Conservation (phyloP, 2,888 invertebrate species). For the Phasia obesa region DNA sequence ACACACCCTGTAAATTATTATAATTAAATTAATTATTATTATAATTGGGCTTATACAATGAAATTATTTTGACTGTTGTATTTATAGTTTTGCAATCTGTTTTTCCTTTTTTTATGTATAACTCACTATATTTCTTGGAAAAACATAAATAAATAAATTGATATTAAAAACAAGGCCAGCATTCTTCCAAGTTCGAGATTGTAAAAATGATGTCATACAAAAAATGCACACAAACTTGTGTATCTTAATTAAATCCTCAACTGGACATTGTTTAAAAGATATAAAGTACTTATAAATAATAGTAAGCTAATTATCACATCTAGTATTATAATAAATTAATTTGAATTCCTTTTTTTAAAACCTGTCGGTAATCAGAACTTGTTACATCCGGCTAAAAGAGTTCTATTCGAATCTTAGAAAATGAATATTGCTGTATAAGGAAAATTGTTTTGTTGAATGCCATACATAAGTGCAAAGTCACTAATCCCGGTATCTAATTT, state of each 20-base stretch:
- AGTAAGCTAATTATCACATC: not conserved
- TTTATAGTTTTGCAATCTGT: not conserved
- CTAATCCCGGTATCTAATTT: slow-evolving; percentile 43
- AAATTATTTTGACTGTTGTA: slow-evolving; percentile 17
- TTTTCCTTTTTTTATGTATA: slow-evolving; percentile 23
- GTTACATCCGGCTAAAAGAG: slow-evolving; percentile 23
- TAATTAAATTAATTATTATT: too few relatives aligned
- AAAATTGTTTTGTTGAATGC: not conserved
- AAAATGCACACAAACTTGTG: slow-evolving; percentile 14
- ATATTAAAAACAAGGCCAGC: slow-evolving; percentile 47
- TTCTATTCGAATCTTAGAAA: not conserved
- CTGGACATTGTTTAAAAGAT: not conserved
- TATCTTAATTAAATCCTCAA: not conserved
- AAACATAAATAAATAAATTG: slow-evolving; percentile 51
- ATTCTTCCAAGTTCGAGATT: slow-evolving; percentile 57
- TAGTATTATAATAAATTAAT: not conserved
- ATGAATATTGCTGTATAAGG: not conserved
- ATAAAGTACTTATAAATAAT: not conserved
- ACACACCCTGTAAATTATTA: too few relatives aligned
- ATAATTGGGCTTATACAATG: slow-evolving; percentile 3
- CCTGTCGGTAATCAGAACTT: not conserved
- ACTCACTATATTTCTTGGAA: slow-evolving; percentile 56
- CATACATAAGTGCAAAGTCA: slow-evolving; percentile 11
- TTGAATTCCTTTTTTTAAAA: not conserved
- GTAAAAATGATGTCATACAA: slow-evolving; percentile 55